A percentile compares a stretch with the other conserved stretches of the same genome.
Evolutionary conservation across 2,113 vertebrate species (phyloP).

Genomic region (Fregetta grallaria): DNA sequence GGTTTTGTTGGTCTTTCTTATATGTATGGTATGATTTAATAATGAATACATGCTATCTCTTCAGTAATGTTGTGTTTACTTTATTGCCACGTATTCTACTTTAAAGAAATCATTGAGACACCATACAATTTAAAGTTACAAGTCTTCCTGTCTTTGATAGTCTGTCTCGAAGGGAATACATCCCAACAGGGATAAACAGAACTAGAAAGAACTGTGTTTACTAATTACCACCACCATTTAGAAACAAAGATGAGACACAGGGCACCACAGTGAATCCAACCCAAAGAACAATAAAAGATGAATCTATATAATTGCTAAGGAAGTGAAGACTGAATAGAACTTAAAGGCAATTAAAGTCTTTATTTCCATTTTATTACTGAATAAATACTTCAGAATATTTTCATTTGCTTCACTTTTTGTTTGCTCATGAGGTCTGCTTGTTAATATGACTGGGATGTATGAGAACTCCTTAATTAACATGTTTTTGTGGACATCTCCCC

Average conservation of each 20-base stretch:
- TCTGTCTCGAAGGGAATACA: background rate
- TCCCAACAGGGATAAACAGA: background rate
- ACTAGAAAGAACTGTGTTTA: background rate
- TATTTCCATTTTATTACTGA: slow-evolving; percentile 40
- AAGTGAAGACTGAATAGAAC: slow-evolving; percentile 35
- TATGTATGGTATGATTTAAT: accelerated
- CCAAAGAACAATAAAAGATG: background rate
- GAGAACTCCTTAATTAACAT: slow-evolving; percentile 65
- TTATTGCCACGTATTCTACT: background rate
- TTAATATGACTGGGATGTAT: slow-evolving; percentile 9
- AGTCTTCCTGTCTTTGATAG: background rate
- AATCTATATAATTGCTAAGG: slow-evolving; percentile 1
- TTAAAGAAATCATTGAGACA: background rate
- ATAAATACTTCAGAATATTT: slow-evolving; percentile 48
- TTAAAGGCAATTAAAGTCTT: slow-evolving; percentile 57
- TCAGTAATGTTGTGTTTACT: background rate
- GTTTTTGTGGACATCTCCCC: slow-evolving; percentile 31
- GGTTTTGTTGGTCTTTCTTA: background rate
- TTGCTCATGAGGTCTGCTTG: background rate
- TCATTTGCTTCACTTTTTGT: slow-evolving; percentile 42
- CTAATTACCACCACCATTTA: slow-evolving; percentile 19
- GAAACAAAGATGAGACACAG: background rate
- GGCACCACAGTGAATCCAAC: background rate
- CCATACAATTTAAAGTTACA: background rate
- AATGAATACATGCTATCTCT: background rate